Conservation (phyloP, 2,888 invertebrate species). For the Zhuqinia jingwanae region DNA sequence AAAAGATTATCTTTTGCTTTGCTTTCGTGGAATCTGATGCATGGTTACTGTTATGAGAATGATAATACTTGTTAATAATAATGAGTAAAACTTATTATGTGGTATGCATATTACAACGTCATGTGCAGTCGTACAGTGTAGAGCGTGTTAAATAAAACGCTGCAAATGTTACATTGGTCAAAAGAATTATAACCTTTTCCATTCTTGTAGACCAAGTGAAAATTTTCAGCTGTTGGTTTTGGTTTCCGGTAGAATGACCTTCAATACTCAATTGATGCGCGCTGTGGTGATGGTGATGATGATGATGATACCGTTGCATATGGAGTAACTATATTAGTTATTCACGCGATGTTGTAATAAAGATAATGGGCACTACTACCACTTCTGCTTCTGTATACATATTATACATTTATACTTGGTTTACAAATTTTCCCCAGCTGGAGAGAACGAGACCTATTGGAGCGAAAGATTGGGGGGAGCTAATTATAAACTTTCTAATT, state of each 20-base stretch:
- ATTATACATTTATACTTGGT: conserved; percentile 4
- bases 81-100: background rate
- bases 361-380: conserved; percentile 4
- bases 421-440: conserved; percentile 3
- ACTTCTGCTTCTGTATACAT: too few species aligned
- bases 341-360: conserved; percentile 18
- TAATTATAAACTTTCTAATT: conserved; percentile 76
- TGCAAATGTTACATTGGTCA: background rate
- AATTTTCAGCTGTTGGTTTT: conserved; percentile 66
- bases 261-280: conserved; percentile 48
- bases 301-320: conserved; percentile 51
- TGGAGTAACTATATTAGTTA: background rate
- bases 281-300: background rate
- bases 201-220: conserved; percentile 33
- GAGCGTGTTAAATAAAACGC: background rate
- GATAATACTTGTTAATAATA: conserved; percentile 40
- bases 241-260: conserved; percentile 56
- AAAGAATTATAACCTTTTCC: background rate
- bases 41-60: conserved; percentile 30
- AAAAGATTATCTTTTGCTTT: conserved; percentile 38
- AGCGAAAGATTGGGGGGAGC: conserved; percentile 67
- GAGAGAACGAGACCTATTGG: conserved; percentile 27
- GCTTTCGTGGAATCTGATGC: background rate
- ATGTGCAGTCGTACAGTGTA: background rate
- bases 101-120: background rate